Evolutionary conservation across 2,888 invertebrate species (phyloP).

Genomic region (Alitta virens): DNA sequence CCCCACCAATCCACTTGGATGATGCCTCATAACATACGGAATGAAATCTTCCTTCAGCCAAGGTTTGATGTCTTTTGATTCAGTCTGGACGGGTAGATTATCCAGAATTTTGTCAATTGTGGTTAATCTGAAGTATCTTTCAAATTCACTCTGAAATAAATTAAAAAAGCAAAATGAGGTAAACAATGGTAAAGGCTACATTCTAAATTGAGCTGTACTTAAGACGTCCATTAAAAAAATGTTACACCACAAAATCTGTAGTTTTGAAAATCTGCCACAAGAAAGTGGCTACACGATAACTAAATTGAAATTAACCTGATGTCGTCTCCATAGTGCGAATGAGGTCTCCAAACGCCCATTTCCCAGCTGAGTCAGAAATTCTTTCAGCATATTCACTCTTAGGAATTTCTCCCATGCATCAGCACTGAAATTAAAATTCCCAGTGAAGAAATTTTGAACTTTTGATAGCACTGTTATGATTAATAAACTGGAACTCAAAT

Average conservation of each 20-base stretch:
- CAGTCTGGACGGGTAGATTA: not conserved
- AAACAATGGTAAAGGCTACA: too few species aligned
- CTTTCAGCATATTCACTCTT: not conserved
- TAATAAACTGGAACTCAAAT: too few species aligned
- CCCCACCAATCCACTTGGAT: not conserved
- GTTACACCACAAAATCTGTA: too few species aligned
- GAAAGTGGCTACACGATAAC: too few species aligned
- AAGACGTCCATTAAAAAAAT: too few species aligned
- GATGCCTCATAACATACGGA: not conserved
- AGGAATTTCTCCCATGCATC: not conserved
- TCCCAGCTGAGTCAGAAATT: not conserved
- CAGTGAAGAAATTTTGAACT: too few species aligned
- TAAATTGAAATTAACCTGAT: not conserved
- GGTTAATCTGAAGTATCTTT: not conserved
- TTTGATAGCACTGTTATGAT: too few species aligned
- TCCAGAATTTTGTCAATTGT: not conserved
- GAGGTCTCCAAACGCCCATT: not conserved
- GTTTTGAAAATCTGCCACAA: too few species aligned
- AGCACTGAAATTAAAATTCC: not conserved
- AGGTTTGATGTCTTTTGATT: not conserved
- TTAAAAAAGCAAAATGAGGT: too few species aligned
- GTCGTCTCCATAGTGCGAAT: not conserved
- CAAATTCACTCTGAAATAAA: conserved; percentile 1
- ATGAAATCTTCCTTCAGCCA: not conserved
- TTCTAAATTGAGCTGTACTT: too few species aligned